Conservation (phyloP, 37 sponge, comb jelly and placozoan species). For the Dysidea cf. avara region DNA sequence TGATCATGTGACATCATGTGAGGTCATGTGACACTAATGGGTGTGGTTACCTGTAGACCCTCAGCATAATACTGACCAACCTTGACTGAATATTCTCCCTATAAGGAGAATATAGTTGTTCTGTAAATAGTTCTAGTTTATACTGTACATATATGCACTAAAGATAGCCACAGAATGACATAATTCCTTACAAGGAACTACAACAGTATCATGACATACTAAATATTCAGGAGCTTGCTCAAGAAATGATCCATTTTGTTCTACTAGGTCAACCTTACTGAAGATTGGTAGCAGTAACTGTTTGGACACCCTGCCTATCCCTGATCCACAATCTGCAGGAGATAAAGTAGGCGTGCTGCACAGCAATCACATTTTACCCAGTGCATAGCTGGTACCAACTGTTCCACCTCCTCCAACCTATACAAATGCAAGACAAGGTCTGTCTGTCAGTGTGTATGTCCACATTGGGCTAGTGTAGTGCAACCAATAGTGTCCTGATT, state of each 20-base stretch:
- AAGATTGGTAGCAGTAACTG: slow-evolving; percentile 82
- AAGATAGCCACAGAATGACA: slow-evolving; percentile 4
- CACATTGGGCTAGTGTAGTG: too few relatives aligned
- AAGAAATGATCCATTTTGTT: slow-evolving; percentile 77
- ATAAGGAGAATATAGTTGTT: not conserved
- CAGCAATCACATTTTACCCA: too few relatives aligned
- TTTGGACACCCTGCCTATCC: slow-evolving; percentile 89
- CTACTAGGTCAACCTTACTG: slow-evolving; percentile 85
- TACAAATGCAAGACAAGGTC: too few relatives aligned
- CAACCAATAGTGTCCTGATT: too few relatives aligned
- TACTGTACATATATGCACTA: not conserved
- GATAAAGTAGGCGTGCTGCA: too few relatives aligned
- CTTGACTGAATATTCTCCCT: slow-evolving; percentile 12
- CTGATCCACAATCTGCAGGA: slow-evolving; percentile 98
- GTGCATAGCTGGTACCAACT: too few relatives aligned
- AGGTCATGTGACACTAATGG: not conserved
- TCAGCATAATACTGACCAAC: slow-evolving; percentile 22
- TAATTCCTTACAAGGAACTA: not conserved
- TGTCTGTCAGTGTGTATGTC: too few relatives aligned
- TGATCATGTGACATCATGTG: slow-evolving; percentile 19
- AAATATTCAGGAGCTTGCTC: slow-evolving; percentile 69
- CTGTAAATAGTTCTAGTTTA: not conserved
- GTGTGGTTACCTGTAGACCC: slow-evolving; percentile 59
- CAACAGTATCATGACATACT: slow-evolving; percentile 25
- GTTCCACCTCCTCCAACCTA: too few relatives aligned